A percentile compares a stretch with the other conserved stretches of the same genome.
Evolutionary conservation across 2,113 vertebrate genomes (phyloP).

Genomic region (Patagioenas fasciata): DNA sequence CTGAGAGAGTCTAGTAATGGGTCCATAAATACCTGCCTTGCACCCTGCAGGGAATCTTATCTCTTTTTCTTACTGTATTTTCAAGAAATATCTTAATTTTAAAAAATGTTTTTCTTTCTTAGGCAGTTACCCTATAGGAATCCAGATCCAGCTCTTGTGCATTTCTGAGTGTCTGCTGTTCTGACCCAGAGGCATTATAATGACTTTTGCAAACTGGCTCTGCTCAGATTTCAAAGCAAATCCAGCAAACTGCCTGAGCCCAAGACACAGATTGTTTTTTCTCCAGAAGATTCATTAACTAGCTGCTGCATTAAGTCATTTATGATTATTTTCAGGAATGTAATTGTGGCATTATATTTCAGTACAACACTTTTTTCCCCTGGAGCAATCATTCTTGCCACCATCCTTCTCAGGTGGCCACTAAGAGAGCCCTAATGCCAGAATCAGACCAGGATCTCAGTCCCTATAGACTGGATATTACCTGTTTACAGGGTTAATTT

Average conservation of each 20-base stretch:
- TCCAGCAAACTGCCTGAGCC: neutral
- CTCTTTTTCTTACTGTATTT: neutral
- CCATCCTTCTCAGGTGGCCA: neutral
- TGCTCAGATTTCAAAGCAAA: neutral
- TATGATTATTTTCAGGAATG: neutral
- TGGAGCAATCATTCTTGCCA: neutral
- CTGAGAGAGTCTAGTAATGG: neutral
- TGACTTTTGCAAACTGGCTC: neutral
- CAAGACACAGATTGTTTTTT: neutral
- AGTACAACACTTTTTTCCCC: neutral
- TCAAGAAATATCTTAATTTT: neutral
- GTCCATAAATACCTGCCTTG: neutral
- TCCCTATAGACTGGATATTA: neutral
- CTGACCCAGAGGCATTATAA: accelerated
- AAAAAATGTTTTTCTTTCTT: neutral
- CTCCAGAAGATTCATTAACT: neutral
- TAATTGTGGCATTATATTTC: neutral
- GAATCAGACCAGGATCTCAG: neutral
- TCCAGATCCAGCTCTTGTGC: neutral
- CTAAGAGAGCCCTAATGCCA: neutral
- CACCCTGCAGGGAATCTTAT: neutral
- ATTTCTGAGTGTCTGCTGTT: neutral
- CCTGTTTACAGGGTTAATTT: neutral
- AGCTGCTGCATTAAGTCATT: neutral
- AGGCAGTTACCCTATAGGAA: neutral